These are phyloP conservation scores for Epizoanthus ramosus DNA, from an alignment of 92 coral and sea anemone genomes.

Conservation along the genomic window DNA sequence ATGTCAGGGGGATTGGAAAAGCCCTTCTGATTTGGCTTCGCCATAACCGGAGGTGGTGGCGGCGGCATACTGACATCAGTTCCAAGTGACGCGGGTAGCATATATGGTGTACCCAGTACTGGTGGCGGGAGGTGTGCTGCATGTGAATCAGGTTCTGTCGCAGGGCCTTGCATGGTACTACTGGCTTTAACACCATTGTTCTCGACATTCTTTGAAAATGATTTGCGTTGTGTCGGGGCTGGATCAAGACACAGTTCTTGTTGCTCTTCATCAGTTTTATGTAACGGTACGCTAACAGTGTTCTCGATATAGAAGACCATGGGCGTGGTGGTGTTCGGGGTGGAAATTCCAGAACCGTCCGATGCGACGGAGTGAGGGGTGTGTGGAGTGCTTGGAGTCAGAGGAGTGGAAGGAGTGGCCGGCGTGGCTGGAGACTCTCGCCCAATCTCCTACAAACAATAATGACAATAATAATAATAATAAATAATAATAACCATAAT, in stretches of 20 bases:
- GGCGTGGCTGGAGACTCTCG: conserved; percentile 16
- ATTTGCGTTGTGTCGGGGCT: conserved; percentile 58
- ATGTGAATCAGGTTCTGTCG: conserved; percentile 2
- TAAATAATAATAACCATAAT: too few species aligned
- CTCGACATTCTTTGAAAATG: conserved; percentile 49
- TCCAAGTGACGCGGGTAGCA: conserved; percentile 7
- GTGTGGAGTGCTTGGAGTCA: conserved; percentile 76
- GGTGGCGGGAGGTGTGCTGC: conserved; percentile 8
- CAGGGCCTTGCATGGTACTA: conserved; percentile 5
- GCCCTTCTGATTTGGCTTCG: conserved; percentile 23
- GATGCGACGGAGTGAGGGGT: conserved; percentile 58
- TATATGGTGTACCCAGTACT: background rate
- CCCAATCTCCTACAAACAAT: conserved; percentile 14
- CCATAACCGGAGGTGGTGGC: conserved; percentile 38
- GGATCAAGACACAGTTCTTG: conserved; percentile 55
- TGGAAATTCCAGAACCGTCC: conserved; percentile 52
- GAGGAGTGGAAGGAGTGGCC: conserved; percentile 49
- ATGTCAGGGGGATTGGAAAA: background rate
- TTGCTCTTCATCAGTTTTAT: conserved; percentile 59
- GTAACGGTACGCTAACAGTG: conserved; percentile 52
- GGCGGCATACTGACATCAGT: conserved; percentile 32
- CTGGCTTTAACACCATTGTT: background rate
- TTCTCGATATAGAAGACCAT: conserved; percentile 78
- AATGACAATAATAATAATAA: background rate
- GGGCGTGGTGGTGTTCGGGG: conserved; percentile 74